phyloP scores from a whole-genome alignment of 2,797 vertebrate species.

The Sebastes jordani region DNA sequence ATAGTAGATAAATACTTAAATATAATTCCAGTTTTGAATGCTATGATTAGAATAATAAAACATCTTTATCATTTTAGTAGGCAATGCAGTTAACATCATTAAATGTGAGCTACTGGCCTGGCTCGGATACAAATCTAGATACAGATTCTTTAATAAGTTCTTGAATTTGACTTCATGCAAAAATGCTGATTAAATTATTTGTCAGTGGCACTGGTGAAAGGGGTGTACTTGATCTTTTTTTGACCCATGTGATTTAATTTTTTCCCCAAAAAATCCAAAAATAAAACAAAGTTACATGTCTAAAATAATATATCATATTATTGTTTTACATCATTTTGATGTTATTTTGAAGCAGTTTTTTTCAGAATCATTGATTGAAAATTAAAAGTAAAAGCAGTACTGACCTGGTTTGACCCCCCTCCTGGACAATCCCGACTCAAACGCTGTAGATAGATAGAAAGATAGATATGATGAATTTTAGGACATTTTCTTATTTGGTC shows the following conservation, averaged over 20 bases:
- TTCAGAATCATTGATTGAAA: neutral
- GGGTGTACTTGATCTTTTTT: neutral
- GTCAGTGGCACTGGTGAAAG: neutral
- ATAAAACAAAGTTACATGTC: neutral
- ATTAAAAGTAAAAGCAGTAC: neutral
- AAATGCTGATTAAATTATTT: neutral
- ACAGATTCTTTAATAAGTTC: neutral
- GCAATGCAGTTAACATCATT: neutral
- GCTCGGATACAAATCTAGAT: neutral
- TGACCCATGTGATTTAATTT: neutral
- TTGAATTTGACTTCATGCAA: neutral
- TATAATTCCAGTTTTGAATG: neutral
- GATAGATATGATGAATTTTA: neutral
- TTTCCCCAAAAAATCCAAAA: neutral
- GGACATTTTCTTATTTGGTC: conserved; percentile 29
- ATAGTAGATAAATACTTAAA: neutral
- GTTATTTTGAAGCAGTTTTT: neutral
- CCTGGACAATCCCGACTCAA: neutral
- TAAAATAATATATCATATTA: neutral
- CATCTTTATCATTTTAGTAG: neutral
- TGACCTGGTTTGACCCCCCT: neutral
- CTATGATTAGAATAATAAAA: neutral
- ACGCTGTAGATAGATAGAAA: neutral
- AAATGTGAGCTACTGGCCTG: neutral
- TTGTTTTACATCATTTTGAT: neutral